Base-by-base conservation (phyloP, 2,888 invertebrate species). In the Drosophila histrio region DNA sequence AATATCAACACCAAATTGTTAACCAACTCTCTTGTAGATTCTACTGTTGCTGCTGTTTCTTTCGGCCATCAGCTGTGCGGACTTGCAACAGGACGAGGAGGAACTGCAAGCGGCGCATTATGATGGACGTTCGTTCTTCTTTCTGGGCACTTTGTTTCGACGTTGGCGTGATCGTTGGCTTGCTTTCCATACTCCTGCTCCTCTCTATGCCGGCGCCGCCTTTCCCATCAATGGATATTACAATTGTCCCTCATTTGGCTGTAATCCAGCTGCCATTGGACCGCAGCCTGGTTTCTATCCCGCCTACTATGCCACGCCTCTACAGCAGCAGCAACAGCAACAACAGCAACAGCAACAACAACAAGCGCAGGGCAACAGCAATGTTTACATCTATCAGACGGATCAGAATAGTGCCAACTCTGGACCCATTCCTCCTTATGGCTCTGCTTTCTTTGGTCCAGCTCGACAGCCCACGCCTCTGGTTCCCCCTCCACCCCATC, bases 81-180 rank as follows among this genome's bases (percentile, higher is more conserved):
- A 58, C 2, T 6, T 46, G 41, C 21, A 54, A 7, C n/a, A 43
- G 38, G 67, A 72, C 6, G 46, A 22, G 5, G 41, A 71, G 1
- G 28, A 71, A 4, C n/a, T 43, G 6, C 47, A 64, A 1, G 65
- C 74, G 2, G 69, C 61, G 0, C 41, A 66, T 24, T 46, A 54
- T 1, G 79, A 77, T 30, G 89, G 89, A 13, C 77, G 88, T 3
- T 88, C 87, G 0, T 87, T 89, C 34, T 87, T 68, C 30, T 75
- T 87, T 17, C 28, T 87, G 52, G 89, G 85, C 11, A 72, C 76
- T 2, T 47, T 87, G n/a, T 89, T 89, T 36, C 81, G 89, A 4
- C 83, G 83, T 6, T 87, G 85, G 79, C 87, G 89, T 13, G 75
- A 88, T 58, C 89, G 89, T 9, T 89, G 87, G 89, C 13, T 75